Conservation (phyloP, 2,888 invertebrate species). For the Galerucella nymphaeae region DNA sequence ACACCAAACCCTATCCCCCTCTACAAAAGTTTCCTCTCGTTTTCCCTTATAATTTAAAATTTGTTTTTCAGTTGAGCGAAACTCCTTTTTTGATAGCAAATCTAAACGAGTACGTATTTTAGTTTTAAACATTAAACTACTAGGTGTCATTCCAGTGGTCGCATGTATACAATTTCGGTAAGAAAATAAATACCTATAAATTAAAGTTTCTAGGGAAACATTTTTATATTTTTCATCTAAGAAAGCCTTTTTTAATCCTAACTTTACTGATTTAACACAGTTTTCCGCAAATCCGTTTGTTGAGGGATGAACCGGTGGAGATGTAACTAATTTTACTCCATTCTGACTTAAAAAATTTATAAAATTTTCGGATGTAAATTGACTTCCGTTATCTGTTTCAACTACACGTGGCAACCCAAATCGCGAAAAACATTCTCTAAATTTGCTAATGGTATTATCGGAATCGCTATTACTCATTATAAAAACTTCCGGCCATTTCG, state of each 20-base stretch:
- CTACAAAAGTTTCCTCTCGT: no score
- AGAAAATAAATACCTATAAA: not conserved
- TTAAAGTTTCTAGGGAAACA: not conserved
- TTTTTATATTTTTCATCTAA: conserved; percentile 16
- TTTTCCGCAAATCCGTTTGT: conserved; percentile 11
- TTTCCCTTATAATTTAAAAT: no score
- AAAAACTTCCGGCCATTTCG: conserved; percentile 27
- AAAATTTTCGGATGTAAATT: conserved; percentile 25
- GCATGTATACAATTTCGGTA: conserved; percentile 5
- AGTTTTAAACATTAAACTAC: not conserved
- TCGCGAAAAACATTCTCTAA: conserved; percentile 20
- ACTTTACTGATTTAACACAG: conserved; percentile 1
- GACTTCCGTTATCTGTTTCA: conserved; percentile 17
- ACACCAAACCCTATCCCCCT: no score
- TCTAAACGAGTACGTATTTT: no score
- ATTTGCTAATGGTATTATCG: not conserved
- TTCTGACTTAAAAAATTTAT: conserved; percentile 12
- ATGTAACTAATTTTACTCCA: conserved; percentile 26
- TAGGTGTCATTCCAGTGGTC: conserved; percentile 6
- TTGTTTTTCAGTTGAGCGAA: no score
- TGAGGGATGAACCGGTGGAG: conserved; percentile 17
- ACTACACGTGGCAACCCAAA: conserved; percentile 18
- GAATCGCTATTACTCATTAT: conserved; percentile 20
- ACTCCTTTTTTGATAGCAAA: no score
- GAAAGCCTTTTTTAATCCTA: not conserved